Evolutionary conservation across 2,888 invertebrate genomes (phyloP).

Genomic region (Philereme transversata): DNA sequence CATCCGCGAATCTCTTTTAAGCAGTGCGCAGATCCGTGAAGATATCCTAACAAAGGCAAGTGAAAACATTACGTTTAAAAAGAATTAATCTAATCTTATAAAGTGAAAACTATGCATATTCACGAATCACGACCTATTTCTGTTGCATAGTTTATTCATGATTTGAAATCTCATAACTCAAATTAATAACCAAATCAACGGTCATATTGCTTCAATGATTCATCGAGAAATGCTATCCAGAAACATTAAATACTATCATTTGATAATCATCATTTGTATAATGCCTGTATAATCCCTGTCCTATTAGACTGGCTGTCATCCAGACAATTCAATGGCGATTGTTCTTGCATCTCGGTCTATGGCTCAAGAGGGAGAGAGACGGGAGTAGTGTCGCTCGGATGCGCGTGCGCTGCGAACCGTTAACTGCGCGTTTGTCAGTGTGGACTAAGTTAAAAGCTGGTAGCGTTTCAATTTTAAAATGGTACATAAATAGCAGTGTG

Average conservation of each 20-base stretch:
- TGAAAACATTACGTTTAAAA: too few species aligned
- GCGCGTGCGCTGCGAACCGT: conserved; percentile 66
- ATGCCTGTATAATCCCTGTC: conserved; percentile 37
- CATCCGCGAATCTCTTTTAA: too few species aligned
- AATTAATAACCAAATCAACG: conserved; percentile 2
- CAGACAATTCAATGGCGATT: conserved; percentile 68
- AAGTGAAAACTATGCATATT: too few species aligned
- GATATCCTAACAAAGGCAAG: too few species aligned
- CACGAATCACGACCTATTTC: too few species aligned
- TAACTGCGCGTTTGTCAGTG: conserved; percentile 48
- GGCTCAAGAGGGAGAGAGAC: conserved; percentile 34
- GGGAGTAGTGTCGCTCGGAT: conserved; percentile 41
- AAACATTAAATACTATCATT: conserved; percentile 7
- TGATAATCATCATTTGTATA: conserved; percentile 22
- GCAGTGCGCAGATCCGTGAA: too few species aligned
- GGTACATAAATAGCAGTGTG: not conserved
- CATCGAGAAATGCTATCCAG: not conserved
- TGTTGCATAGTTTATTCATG: not conserved
- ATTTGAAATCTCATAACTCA: not conserved
- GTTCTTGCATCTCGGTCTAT: conserved; percentile 56
- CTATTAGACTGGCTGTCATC: conserved; percentile 57
- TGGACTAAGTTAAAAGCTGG: conserved; percentile 30
- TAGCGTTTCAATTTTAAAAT: not conserved
- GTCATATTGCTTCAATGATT: conserved; percentile 4
- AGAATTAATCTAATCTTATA: too few species aligned